These are phyloP conservation scores for Conistra vaccinii DNA, from an alignment of 2,888 invertebrate species.

Conservation along the genomic window DNA sequence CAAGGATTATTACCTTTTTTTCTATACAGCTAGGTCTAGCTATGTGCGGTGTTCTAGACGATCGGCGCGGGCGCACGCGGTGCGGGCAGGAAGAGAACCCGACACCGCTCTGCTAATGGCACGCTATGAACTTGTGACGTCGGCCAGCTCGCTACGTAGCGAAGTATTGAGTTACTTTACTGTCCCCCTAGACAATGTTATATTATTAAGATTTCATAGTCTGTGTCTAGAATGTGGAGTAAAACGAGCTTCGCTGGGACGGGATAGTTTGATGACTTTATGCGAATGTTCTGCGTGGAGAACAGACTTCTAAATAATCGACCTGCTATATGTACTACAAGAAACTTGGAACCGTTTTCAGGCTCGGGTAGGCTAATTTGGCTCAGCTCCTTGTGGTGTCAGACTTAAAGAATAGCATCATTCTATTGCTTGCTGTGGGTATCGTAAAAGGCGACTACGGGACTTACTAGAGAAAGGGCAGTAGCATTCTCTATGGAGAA, in stretches of 20 bases:
- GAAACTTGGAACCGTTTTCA: neutral
- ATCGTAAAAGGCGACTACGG: too few relatives aligned
- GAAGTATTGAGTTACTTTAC: conserved; percentile 71
- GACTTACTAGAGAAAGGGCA: too few relatives aligned
- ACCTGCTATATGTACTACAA: neutral
- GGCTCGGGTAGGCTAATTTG: neutral
- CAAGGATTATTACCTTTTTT: conserved; percentile 33
- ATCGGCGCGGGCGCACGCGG: conserved; percentile 55
- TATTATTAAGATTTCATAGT: conserved; percentile 61
- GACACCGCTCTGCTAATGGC: conserved; percentile 82
- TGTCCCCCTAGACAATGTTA: conserved; percentile 57
- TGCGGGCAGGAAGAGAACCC: conserved; percentile 80
- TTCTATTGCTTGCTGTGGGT: too few relatives aligned
- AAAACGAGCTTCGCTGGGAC: neutral
- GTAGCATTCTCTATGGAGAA: too few relatives aligned
- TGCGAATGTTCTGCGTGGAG: neutral
- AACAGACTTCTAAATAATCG: neutral
- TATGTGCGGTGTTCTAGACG: conserved; percentile 48
- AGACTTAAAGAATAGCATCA: too few relatives aligned
- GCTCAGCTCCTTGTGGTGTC: neutral
- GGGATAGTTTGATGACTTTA: neutral
- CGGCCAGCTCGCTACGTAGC: conserved; percentile 66
- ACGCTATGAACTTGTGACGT: conserved; percentile 69
- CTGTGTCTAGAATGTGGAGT: conserved; percentile 17
- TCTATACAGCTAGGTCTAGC: conserved; percentile 32